Percentiles rank a stretch among this genome's conserved stretches.
These are phyloP conservation scores for Schizaphis graminum DNA, from an alignment of 2,888 invertebrate species.

Conservation along the genomic window DNA sequence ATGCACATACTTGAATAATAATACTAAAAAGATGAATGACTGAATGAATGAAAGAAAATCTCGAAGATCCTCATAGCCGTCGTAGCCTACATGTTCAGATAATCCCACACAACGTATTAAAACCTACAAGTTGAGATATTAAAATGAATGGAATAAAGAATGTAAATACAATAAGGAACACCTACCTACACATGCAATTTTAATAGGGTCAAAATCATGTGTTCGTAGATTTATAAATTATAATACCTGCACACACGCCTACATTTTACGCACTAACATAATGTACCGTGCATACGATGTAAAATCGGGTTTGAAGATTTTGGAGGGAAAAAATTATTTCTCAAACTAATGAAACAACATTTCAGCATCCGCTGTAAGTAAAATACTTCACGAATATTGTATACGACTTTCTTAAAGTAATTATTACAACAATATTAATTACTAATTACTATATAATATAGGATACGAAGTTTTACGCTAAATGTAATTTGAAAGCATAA, in stretches of 20 bases:
- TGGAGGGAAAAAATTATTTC: conserved; percentile 46
- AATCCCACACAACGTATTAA: conserved; percentile 59
- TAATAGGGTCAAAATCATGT: conserved; percentile 58
- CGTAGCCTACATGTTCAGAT: conserved; percentile 41
- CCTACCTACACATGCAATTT: conserved; percentile 56
- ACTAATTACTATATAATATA: background rate
- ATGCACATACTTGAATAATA: conserved; percentile 20
- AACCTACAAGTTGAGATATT: conserved; percentile 58
- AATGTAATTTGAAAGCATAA: background rate
- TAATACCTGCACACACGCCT: conserved; percentile 31
- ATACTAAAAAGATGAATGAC: conserved; percentile 28
- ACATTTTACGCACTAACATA: conserved; percentile 41
- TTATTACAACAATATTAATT: background rate
- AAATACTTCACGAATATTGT: background rate
- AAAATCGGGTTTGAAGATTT: background rate
- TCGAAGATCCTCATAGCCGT: conserved; percentile 22
- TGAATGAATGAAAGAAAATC: conserved; percentile 42
- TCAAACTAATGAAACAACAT: conserved; percentile 20
- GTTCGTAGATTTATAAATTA: conserved; percentile 29
- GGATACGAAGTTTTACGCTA: background rate
- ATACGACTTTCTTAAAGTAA: background rate
- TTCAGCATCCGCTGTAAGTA: background rate
- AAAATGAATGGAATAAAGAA: conserved; percentile 43
- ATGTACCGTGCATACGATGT: conserved; percentile 7
- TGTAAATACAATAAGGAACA: conserved; percentile 50